phyloP scores from a whole-genome alignment of 2,113 vertebrate species.

The Polypterus senegalus region DNA sequence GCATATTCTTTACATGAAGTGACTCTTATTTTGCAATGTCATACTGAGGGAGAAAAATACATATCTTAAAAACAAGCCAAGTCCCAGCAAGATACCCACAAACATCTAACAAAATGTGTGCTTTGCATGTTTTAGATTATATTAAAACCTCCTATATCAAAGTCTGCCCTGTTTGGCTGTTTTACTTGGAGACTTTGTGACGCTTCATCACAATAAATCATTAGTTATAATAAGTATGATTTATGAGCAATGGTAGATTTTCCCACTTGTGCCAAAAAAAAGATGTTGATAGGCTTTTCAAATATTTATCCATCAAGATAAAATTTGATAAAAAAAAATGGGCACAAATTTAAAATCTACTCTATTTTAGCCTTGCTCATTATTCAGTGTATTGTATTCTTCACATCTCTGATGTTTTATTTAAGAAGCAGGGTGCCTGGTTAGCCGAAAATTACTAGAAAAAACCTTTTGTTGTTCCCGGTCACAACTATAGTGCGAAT shows the following conservation, averaged over 20 bases:
- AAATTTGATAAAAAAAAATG: background rate
- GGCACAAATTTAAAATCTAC: too few species aligned
- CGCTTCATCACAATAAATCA: conserved; percentile 22
- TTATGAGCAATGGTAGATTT: conserved; percentile 12
- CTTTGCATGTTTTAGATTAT: conserved; percentile 34
- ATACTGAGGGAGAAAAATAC: background rate
- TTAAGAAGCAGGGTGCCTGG: too few species aligned
- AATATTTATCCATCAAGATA: conserved; percentile 15
- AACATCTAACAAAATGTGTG: conserved; percentile 31
- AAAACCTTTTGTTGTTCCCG: too few species aligned
- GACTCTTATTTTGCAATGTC: too few species aligned
- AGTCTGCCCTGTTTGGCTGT: conserved; percentile 31
- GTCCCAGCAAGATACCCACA: conserved; percentile 32
- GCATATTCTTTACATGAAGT: too few species aligned
- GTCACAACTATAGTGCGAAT: too few species aligned
- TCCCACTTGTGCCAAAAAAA: conserved; percentile 22
- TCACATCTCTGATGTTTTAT: too few species aligned
- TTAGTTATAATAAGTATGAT: conserved; percentile 15
- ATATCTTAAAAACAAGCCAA: background rate
- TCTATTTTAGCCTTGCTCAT: too few species aligned
- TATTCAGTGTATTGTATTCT: too few species aligned
- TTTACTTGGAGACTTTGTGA: conserved; percentile 17
- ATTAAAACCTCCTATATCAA: conserved; percentile 23
- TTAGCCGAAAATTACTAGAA: too few species aligned
- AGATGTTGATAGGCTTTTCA: conserved; percentile 16